Evolutionary conservation across 2,113 vertebrate genomes (phyloP), one percentile per base, ranked within the genome.

Genomic region (Machaerirhynchus nigripectus): DNA sequence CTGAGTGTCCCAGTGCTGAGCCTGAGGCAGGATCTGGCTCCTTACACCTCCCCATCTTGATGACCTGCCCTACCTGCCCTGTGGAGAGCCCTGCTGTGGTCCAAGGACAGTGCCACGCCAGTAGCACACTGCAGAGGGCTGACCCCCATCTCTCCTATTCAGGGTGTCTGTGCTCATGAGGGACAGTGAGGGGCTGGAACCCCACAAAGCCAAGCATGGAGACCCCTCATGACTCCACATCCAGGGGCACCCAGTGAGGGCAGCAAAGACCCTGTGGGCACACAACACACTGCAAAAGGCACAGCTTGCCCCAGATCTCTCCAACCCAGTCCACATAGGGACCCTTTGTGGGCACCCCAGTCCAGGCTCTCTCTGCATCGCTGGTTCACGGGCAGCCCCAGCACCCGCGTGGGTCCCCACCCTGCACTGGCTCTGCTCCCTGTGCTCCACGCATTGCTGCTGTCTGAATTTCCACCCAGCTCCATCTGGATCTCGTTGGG

Each of bases 401-500:
- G 27, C n/a, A 44, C 24, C 21, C 13, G 21, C 27, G 4, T 10
- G 9, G 20, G 24, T 30, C 42, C 47, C 56, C 60, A 46, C 40
- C 18, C 61, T 5, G 4, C 4, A 11, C 57, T 76, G 79, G 80
- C 59, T 74, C 80, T 39, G 49, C 50, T 95, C 35, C 52, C 65
- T 0, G 0, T 1, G 10, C 77, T 87, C 78, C 83, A 70, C 0
- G 0, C 1, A 0, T 73, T 3, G 15, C 77, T 0, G 10, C 83
- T 90, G 90, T 75, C 71, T 93, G 42, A 83, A 47, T 87, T 95
- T 95, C 94, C 88, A 90, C n/a, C 20, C 85, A 81, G 86, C n/a
- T 64, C 79, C 95, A 89, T 94, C 93, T 97, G 95, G 94, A 92
- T 92, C 65, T 94, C 5, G 5, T 57, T 1, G 70, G 35, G 81